Conservation (phyloP, 2,113 vertebrate genomes). For the Poeciliopsis occidentalis region DNA sequence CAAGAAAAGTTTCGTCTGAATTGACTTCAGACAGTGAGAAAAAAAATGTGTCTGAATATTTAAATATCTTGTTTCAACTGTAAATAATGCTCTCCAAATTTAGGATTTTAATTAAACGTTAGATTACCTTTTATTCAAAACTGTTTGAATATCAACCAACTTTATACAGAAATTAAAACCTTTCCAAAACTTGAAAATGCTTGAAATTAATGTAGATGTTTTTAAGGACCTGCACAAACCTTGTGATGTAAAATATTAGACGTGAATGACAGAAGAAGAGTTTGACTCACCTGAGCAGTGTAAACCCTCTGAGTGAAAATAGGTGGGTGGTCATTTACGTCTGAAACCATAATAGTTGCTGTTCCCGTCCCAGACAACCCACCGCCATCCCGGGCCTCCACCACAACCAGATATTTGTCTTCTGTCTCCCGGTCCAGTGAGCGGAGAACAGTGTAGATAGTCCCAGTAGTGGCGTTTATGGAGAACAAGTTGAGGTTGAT, state of each 20-base stretch:
- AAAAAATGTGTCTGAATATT: no score
- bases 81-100: no score
- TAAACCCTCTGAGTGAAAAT: constrained; percentile 86
- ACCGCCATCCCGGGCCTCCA: constrained; percentile 88
- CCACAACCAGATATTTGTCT: constrained; percentile 84
- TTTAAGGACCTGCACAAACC: no score
- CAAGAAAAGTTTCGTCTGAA: no score
- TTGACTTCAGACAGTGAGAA: no score
- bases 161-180: no score
- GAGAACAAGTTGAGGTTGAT: constrained; percentile 90
- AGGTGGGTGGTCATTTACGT: constrained; percentile 89
- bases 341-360: constrained; percentile 86
- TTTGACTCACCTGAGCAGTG: constrained; percentile 60
- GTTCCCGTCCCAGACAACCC: constrained; percentile 88
- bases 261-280: not conserved
- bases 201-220: no score
- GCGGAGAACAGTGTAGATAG: constrained; percentile 83
- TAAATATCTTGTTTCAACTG: no score
- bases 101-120: no score
- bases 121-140: no score
- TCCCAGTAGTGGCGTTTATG: constrained; percentile 83
- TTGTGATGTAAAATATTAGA: not conserved
- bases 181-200: no score
- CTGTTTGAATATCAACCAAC: no score
- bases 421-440: constrained; percentile 87